A percentile compares a stretch with the other conserved stretches of the same genome.
Evolutionary conservation across 1,140 invertebrate genomes (phyloP).

Genomic region (Drosophila aff.): DNA sequence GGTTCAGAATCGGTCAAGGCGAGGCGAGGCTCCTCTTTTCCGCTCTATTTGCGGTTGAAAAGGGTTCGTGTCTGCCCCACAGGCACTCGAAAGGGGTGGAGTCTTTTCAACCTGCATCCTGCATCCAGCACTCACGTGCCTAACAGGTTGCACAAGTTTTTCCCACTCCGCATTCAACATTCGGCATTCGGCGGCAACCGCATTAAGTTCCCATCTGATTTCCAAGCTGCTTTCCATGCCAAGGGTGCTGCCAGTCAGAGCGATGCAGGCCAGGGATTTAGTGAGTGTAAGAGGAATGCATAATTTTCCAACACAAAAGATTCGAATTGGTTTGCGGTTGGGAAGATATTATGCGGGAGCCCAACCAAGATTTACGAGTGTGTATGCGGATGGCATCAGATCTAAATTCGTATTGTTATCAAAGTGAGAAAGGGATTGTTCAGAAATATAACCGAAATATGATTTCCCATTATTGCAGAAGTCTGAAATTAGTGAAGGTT

Average conservation of each 20-base stretch:
- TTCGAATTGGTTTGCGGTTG: conserved; percentile 28
- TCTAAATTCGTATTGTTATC: conserved; percentile 1
- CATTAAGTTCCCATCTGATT: conserved; percentile 29
- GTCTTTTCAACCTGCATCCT: conserved; percentile 14
- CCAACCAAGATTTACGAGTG: neutral
- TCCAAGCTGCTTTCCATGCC: conserved; percentile 26
- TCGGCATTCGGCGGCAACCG: conserved; percentile 16
- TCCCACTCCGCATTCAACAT: conserved; percentile 18
- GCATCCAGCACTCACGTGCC: conserved; percentile 38
- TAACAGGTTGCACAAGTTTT: conserved; percentile 58
- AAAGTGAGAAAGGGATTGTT: neutral
- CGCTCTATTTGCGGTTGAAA: conserved; percentile 52
- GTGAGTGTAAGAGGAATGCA: conserved; percentile 37
- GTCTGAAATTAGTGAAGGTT: neutral
- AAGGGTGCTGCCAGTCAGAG: conserved; percentile 14
- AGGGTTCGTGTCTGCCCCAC: conserved; percentile 34
- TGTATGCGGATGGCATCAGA: conserved; percentile 11
- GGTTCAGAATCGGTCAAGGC: conserved; percentile 65
- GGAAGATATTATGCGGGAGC: conserved; percentile 34
- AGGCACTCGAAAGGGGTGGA: conserved; percentile 24
- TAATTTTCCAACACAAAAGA: conserved; percentile 48
- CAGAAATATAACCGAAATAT: neutral
- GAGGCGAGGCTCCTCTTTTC: conserved; percentile 33
- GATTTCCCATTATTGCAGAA: no score
- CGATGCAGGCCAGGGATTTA: conserved; percentile 3